A percentile compares a stretch with the other conserved stretches of the same genome.
phyloP scores from a whole-genome alignment of 2,797 vertebrate species.

The Falco peregrinus region DNA sequence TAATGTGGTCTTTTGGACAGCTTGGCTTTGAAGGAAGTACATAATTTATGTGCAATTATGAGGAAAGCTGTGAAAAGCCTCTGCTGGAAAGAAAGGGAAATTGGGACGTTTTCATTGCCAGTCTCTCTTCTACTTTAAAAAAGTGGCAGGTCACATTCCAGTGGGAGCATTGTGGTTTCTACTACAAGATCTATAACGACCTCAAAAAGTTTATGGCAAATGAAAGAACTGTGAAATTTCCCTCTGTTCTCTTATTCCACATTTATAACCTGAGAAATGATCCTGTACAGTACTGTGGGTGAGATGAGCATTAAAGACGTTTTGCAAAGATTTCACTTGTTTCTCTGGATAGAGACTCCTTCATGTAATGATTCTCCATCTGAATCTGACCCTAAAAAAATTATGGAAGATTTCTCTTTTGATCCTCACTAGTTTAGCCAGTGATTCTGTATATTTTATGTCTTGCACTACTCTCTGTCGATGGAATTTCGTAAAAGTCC shows the following conservation, averaged over 20 bases:
- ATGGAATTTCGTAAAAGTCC: background rate
- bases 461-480: background rate
- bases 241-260: background rate
- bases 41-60: constrained; percentile 65
- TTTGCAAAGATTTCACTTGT: background rate
- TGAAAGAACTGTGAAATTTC: constrained; percentile 13
- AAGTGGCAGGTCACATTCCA: constrained; percentile 20
- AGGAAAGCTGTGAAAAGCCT: constrained; percentile 56
- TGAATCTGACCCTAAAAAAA: background rate
- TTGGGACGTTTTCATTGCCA: constrained; percentile 25
- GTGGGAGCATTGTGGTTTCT: constrained; percentile 16
- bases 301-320: background rate
- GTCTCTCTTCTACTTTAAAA: constrained; percentile 39
- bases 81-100: constrained; percentile 50
- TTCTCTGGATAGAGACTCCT: background rate
- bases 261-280: constrained; percentile 16
- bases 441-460: background rate
- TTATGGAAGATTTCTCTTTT: background rate
- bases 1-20: constrained; percentile 52
- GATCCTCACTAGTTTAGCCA: background rate
- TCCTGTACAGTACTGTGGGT: background rate
- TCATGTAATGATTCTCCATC: background rate
- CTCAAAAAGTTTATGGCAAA: constrained; percentile 6
- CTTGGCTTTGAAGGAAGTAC: constrained; percentile 48
- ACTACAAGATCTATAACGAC: constrained; percentile 23